Percentiles rank a stretch among this genome's conserved stretches.
Conservation (phyloP, 2,888 invertebrate genomes). For the Clitarchus hookeri region DNA sequence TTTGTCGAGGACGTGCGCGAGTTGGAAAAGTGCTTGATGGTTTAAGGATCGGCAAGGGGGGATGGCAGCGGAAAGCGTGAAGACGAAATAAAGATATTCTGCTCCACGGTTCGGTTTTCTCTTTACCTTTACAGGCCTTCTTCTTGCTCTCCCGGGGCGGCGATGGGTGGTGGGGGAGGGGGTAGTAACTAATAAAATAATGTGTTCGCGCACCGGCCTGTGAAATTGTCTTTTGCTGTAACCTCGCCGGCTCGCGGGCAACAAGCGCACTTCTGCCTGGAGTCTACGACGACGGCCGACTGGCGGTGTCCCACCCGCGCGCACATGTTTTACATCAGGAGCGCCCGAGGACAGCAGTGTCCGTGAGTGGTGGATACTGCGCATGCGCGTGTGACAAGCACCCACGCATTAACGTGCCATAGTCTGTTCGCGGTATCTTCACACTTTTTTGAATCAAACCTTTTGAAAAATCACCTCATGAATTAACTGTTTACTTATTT, state of each 20-base stretch:
- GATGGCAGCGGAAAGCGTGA: not conserved
- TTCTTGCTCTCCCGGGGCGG: not conserved
- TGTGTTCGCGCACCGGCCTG: constrained; percentile 33
- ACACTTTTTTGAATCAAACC: too few species aligned
- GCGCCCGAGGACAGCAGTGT: too few species aligned
- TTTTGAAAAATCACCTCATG: too few species aligned
- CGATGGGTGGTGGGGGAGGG: not conserved
- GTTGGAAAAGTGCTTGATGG: constrained; percentile 15
- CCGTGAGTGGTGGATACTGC: too few species aligned
- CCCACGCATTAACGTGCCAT: too few species aligned
- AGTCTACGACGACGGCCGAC: too few species aligned
- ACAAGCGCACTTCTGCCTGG: not conserved
- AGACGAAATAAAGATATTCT: constrained; percentile 14
- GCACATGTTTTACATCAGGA: too few species aligned
- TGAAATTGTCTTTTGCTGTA: constrained; percentile 30
- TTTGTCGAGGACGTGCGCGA: constrained; percentile 31
- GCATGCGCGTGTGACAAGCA: too few species aligned
- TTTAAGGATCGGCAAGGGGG: not conserved
- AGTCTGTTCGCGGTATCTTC: too few species aligned
- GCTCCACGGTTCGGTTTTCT: constrained; percentile 5
- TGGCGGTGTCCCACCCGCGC: too few species aligned
- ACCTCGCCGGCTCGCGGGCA: not conserved
- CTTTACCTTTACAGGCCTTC: not conserved
- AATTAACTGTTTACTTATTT: too few species aligned
- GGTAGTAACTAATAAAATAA: constrained; percentile 36